A percentile compares a stretch with the other conserved stretches of the same genome.
These are phyloP conservation scores for Beroe forskalii DNA, from an alignment of 37 sponge, comb jelly and placozoan species.

Conservation along the genomic window DNA sequence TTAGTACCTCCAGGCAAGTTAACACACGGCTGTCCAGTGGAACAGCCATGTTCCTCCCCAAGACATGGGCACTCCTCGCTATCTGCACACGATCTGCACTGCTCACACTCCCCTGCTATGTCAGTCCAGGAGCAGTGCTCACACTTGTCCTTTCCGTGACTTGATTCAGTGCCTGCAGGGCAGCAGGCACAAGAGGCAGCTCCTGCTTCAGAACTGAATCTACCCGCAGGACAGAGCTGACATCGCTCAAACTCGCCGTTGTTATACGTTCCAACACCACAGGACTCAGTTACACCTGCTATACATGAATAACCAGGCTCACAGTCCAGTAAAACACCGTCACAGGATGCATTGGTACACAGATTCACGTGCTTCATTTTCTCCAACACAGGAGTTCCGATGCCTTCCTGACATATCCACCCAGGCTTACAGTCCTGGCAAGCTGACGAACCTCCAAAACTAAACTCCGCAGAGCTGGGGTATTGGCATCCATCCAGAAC, in stretches of 20 bases:
- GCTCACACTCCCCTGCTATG: slow-evolving; percentile 1
- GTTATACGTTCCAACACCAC: neutral
- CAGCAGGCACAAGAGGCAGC: slow-evolving; percentile 25
- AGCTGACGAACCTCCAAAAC: slow-evolving; percentile 12
- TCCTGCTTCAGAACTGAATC: neutral
- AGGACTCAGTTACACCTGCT: slow-evolving; percentile 36
- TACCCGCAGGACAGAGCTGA: slow-evolving; percentile 31
- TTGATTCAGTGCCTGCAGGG: slow-evolving; percentile 17
- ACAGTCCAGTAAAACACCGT: neutral
- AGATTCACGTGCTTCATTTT: neutral
- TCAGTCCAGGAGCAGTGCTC: neutral
- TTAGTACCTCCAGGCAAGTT: neutral
- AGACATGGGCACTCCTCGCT: slow-evolving; percentile 26
- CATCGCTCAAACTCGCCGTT: neutral
- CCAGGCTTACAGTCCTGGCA: slow-evolving; percentile 34
- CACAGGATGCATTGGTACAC: slow-evolving; percentile 27
- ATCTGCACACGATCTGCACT: slow-evolving; percentile 7
- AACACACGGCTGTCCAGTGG: slow-evolving; percentile 20
- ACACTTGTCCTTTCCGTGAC: slow-evolving; percentile 50
- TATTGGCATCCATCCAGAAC: neutral
- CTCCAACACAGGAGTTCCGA: slow-evolving; percentile 12
- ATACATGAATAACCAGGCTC: slow-evolving; percentile 26
- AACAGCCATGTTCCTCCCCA: neutral
- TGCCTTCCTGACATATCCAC: slow-evolving; percentile 17
- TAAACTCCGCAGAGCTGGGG: slow-evolving; percentile 5